phyloP scores from a whole-genome alignment of 1,140 invertebrate species.

The Drosophila carrolli region DNA sequence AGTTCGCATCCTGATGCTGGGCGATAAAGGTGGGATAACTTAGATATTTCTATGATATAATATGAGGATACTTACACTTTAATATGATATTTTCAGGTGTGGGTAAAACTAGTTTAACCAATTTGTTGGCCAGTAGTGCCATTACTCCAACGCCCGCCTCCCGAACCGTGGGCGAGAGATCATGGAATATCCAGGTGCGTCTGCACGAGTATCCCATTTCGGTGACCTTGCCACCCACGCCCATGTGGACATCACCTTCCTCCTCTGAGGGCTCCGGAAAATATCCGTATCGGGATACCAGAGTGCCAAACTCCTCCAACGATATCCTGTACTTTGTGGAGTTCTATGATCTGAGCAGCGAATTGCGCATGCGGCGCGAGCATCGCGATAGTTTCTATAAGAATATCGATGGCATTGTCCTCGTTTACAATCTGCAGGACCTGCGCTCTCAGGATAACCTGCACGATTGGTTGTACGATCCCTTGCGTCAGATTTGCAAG shows the following conservation, averaged over 20 bases:
- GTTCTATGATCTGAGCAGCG: slow-evolving; percentile 55
- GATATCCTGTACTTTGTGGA: slow-evolving; percentile 60
- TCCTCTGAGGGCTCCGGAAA: slow-evolving; percentile 11
- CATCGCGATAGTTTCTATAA: slow-evolving; percentile 39
- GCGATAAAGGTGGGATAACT: slow-evolving; percentile 43
- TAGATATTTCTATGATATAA: no score
- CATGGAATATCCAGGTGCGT: slow-evolving; percentile 58
- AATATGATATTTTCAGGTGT: slow-evolving; percentile 35
- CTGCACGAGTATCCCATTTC: slow-evolving; percentile 47
- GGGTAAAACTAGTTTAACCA: slow-evolving; percentile 58
- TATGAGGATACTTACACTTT: background rate
- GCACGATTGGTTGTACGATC: slow-evolving; percentile 62
- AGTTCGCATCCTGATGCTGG: slow-evolving; percentile 52
- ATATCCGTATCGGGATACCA: background rate
- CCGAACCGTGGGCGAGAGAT: slow-evolving; percentile 25
- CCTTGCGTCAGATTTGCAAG: slow-evolving; percentile 44
- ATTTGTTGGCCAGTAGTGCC: slow-evolving; percentile 50
- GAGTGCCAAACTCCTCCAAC: background rate
- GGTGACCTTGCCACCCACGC: slow-evolving; percentile 34
- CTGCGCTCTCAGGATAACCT: slow-evolving; percentile 53
- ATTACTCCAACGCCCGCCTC: slow-evolving; percentile 49
- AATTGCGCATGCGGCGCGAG: slow-evolving; percentile 20
- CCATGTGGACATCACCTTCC: slow-evolving; percentile 53
- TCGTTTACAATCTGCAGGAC: slow-evolving; percentile 54
- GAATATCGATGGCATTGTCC: slow-evolving; percentile 60